Conservation (phyloP, 2,797 vertebrate genomes). For the Dendrocincla tyrannina region DNA sequence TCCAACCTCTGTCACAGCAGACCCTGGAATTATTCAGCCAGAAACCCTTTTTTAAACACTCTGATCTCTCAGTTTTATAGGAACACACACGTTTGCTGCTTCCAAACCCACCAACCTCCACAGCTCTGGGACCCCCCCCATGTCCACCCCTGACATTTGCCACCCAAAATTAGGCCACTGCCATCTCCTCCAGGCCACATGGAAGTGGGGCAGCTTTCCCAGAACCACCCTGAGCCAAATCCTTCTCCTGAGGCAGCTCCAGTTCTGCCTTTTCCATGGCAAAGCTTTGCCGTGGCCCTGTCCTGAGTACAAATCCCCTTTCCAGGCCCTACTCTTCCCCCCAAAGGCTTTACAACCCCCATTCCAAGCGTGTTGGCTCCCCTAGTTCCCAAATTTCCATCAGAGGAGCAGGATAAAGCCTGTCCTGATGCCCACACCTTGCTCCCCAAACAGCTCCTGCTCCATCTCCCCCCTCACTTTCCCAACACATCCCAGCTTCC, state of each 20-base stretch:
- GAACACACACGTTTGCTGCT: accelerated
- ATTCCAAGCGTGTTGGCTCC: accelerated
- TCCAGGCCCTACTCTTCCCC: background rate
- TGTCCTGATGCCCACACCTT: background rate
- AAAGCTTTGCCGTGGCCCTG: background rate
- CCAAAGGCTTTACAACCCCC: accelerated
- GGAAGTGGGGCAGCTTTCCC: accelerated
- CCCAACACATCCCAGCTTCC: background rate
- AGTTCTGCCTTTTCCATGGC: accelerated
- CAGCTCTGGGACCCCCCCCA: background rate
- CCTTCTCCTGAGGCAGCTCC: background rate
- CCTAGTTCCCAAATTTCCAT: background rate
- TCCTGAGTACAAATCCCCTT: background rate
- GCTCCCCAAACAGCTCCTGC: accelerated
- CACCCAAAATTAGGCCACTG: background rate
- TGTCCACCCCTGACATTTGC: accelerated
- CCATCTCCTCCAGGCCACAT: accelerated
- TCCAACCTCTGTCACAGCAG: background rate
- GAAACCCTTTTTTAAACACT: accelerated
- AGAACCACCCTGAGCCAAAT: background rate
- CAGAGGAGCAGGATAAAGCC: background rate
- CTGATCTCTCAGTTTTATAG: accelerated
- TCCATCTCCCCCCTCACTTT: background rate
- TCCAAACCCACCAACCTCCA: background rate
- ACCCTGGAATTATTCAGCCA: accelerated